Conservation (phyloP, 2,113 vertebrate genomes). For the Mastomys coucha region DNA sequence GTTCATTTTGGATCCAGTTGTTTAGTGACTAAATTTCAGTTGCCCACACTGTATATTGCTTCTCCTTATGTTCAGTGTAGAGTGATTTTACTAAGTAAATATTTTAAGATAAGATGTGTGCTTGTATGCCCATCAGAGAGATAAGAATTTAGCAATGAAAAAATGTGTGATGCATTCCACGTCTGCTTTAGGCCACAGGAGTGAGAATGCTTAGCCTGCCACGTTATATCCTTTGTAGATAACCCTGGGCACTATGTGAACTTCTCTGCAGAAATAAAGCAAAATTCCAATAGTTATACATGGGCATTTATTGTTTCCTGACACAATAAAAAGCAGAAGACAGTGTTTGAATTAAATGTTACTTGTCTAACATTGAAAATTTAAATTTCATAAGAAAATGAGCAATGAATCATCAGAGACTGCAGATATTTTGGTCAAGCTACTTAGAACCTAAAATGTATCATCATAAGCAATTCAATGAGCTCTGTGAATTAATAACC, state of each 20-base stretch:
- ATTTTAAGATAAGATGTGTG: slow-evolving; percentile 1
- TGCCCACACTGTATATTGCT: not conserved
- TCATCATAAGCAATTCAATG: slow-evolving; percentile 79
- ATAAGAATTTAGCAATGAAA: not conserved
- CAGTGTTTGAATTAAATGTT: slow-evolving; percentile 87
- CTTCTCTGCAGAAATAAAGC: slow-evolving; percentile 70
- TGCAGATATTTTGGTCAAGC: slow-evolving; percentile 82
- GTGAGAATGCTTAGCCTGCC: slow-evolving; percentile 32
- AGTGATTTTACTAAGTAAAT: slow-evolving; percentile 12
- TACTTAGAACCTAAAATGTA: slow-evolving; percentile 85
- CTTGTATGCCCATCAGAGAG: not conserved
- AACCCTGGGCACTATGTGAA: slow-evolving; percentile 58
- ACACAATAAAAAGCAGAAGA: slow-evolving; percentile 76
- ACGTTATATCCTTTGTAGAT: slow-evolving; percentile 67
- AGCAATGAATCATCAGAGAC: slow-evolving; percentile 82
- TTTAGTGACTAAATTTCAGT: not conserved
- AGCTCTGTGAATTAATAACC: slow-evolving; percentile 83
- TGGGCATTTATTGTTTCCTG: slow-evolving; percentile 74
- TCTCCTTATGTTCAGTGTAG: slow-evolving; percentile 8
- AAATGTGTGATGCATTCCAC: not conserved
- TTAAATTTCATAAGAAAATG: slow-evolving; percentile 84
- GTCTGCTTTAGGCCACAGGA: not conserved
- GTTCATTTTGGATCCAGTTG: not conserved
- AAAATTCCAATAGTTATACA: slow-evolving; percentile 68
- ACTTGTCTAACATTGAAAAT: slow-evolving; percentile 85